Evolutionary conservation across 2,113 vertebrate genomes (phyloP).

Genomic region (Phyllostomus hastatus): DNA sequence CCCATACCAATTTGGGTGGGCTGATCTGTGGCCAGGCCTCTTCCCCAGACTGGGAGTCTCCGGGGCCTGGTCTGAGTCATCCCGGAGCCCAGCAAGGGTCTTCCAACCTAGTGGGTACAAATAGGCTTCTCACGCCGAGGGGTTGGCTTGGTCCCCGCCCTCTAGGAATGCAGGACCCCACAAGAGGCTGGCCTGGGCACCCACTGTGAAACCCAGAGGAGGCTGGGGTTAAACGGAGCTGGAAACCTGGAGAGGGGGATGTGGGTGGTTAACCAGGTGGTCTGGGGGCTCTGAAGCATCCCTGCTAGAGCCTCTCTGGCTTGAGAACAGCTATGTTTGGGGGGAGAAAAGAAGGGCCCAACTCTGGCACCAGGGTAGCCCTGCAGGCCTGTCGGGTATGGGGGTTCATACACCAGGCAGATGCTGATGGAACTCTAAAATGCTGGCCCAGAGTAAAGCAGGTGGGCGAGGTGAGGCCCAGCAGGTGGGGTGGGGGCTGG

Average conservation of each 20-base stretch:
- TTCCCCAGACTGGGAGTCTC: background rate
- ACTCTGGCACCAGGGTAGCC: background rate
- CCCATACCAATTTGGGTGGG: background rate
- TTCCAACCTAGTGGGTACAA: background rate
- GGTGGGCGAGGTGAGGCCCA: background rate
- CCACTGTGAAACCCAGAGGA: background rate
- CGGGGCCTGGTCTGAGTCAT: constrained; percentile 64
- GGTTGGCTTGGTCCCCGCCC: background rate
- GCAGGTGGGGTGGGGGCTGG: background rate
- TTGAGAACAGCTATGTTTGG: background rate
- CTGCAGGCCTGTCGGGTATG: background rate
- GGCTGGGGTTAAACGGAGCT: background rate
- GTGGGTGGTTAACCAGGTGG: background rate
- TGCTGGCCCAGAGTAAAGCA: background rate
- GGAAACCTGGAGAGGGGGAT: background rate
- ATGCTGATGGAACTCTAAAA: background rate
- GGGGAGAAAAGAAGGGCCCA: background rate
- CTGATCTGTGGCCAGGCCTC: background rate
- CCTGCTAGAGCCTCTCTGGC: background rate
- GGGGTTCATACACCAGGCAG: background rate
- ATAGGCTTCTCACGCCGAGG: background rate
- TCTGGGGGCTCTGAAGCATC: background rate
- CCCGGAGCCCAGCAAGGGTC: background rate
- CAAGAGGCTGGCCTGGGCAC: background rate
- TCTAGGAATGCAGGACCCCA: background rate